These are phyloP conservation scores for Drosophila sturtevanti DNA, from an alignment of 1,140 invertebrate genomes.

Conservation along the genomic window DNA sequence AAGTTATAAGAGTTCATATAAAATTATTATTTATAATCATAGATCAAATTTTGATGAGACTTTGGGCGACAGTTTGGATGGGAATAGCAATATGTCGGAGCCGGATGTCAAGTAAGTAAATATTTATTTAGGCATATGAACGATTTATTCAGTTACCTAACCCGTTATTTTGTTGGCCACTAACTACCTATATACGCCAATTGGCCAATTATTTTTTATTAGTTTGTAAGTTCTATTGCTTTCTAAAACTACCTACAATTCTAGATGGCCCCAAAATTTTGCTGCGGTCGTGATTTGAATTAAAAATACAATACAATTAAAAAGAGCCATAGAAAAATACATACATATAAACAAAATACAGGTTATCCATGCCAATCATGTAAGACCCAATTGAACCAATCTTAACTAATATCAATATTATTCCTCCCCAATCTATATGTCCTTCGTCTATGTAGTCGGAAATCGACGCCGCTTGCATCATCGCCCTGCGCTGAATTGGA, in stretches of 20 bases:
- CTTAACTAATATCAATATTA: constrained; percentile 29
- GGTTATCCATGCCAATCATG: constrained; percentile 54
- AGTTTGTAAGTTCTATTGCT: constrained; percentile 39
- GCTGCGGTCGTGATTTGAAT: constrained; percentile 65
- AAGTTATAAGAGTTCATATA: no score
- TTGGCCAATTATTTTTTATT: constrained; percentile 35
- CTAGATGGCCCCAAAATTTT: constrained; percentile 50
- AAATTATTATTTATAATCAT: not conserved
- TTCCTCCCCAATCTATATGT: constrained; percentile 14
- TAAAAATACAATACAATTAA: constrained; percentile 27
- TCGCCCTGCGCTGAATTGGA: constrained; percentile 61
- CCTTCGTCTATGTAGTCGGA: constrained; percentile 14
- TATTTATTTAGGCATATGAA: not conserved
- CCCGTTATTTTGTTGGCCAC: constrained; percentile 45
- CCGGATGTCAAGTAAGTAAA: constrained; percentile 60
- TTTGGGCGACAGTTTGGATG: constrained; percentile 64
- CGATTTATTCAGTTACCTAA: constrained; percentile 19
- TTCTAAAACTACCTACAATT: constrained; percentile 66
- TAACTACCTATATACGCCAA: constrained; percentile 53
- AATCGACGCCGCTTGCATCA: constrained; percentile 33
- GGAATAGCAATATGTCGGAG: constrained; percentile 63
- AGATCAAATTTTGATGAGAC: constrained; percentile 71
- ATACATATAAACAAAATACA: constrained; percentile 48
- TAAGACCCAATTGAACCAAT: not conserved
- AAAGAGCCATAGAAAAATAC: constrained; percentile 37